phyloP scores from a whole-genome alignment of 2,113 vertebrate genomes.

The Galeopterus variegatus region DNA sequence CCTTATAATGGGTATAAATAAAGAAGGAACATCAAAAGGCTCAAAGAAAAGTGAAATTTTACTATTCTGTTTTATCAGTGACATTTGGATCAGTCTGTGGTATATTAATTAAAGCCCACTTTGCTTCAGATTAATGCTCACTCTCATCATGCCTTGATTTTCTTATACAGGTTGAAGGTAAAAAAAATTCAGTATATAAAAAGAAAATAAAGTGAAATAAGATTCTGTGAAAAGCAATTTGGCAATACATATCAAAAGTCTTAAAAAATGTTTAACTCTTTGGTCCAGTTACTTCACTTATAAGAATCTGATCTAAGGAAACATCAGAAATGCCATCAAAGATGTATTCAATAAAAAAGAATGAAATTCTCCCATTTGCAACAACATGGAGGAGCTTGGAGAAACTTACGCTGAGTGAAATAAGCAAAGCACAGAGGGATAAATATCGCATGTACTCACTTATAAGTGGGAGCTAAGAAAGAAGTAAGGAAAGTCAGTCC shows the following conservation, averaged over 20 bases:
- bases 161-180: not conserved
- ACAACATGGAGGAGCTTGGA: too few species aligned
- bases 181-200: not conserved
- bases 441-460: too few species aligned
- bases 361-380: too few species aligned
- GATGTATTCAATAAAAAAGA: not conserved
- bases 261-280: slow-evolving; percentile 11
- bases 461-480: too few species aligned
- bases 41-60: slow-evolving; percentile 7
- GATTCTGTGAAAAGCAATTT: not conserved
- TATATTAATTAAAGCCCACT: slow-evolving; percentile 78
- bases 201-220: slow-evolving; percentile 60
- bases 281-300: not conserved
- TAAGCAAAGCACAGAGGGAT: too few species aligned
- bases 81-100: slow-evolving; percentile 81
- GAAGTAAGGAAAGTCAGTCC: too few species aligned
- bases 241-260: not conserved
- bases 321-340: slow-evolving; percentile 3
- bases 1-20: slow-evolving; percentile 40
- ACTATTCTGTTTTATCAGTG: slow-evolving; percentile 72
- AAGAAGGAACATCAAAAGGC: slow-evolving; percentile 22
- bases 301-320: not conserved
- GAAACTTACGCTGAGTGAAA: too few species aligned
- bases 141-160: not conserved
- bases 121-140: not conserved